Conservation (phyloP, 2,888 invertebrate genomes). For the Calameuta filiformis region DNA sequence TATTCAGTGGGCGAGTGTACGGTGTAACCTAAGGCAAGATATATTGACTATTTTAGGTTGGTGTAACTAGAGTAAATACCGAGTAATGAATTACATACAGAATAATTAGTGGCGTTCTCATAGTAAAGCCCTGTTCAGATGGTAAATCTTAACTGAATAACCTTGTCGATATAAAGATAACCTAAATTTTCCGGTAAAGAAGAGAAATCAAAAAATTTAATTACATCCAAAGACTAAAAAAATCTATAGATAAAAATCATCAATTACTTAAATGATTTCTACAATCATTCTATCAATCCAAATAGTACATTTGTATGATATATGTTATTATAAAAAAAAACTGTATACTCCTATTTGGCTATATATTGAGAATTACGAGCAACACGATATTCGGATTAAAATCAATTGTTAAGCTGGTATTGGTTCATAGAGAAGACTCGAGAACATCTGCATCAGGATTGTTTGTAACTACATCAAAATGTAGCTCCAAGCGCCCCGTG, state of each 20-base stretch:
- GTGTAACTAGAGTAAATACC: neutral
- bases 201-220: neutral
- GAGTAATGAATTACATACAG: neutral
- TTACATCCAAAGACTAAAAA: neutral
- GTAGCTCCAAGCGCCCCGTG: neutral
- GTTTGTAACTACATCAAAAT: neutral
- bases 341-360: neutral
- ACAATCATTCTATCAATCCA: neutral
- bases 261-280: neutral
- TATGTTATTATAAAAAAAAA: neutral
- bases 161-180: neutral
- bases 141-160: neutral
- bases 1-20: neutral
- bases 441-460: neutral
- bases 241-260: neutral
- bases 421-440: neutral
- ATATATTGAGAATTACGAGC: neutral
- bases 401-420: neutral
- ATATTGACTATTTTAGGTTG: neutral
- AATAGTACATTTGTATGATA: neutral
- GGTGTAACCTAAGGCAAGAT: neutral
- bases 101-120: neutral
- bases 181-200: neutral
- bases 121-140: neutral
- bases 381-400: neutral